Conservation (phyloP, 2,888 invertebrate genomes). For the Emmelina monodactyla region DNA sequence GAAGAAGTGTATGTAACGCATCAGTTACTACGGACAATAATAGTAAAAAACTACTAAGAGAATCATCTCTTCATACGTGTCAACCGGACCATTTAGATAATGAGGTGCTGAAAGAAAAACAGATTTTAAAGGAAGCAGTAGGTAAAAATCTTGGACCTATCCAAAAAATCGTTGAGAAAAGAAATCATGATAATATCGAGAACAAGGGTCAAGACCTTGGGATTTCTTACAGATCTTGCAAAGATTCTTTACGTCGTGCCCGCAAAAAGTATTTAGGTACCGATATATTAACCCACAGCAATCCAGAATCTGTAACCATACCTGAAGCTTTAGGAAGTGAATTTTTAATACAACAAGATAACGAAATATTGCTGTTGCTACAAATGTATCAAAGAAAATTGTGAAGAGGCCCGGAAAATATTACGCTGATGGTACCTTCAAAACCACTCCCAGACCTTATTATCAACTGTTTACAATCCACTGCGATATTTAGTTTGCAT, state of each 20-base stretch:
- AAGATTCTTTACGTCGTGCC: conserved; percentile 8
- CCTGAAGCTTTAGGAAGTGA: conserved; percentile 9
- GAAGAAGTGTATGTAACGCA: too few species aligned
- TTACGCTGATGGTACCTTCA: conserved; percentile 10
- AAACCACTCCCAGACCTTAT: conserved; percentile 10
- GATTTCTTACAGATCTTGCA: conserved; percentile 7
- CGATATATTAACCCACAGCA: conserved; percentile 7
- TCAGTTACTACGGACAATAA: conserved; percentile 6
- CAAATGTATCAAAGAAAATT: conserved; percentile 6
- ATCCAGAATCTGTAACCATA: conserved; percentile 8
- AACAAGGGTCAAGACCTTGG: conserved; percentile 4
- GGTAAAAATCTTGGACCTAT: conserved; percentile 8
- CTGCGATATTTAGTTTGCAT: too few species aligned
- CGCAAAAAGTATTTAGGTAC: conserved; percentile 10
- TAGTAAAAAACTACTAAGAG: conserved; percentile 7
- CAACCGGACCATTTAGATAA: conserved; percentile 7
- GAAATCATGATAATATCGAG: conserved; percentile 6
- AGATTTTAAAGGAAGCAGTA: conserved; percentile 8
- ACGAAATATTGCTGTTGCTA: conserved; percentile 13
- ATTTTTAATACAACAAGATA: conserved; percentile 11
- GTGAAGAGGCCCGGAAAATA: conserved; percentile 8
- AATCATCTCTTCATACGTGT: conserved; percentile 2
- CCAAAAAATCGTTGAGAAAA: conserved; percentile 8
- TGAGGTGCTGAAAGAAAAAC: conserved; percentile 6
- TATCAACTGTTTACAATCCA: conserved; percentile 12